Base-by-base conservation (phyloP, 2,113 vertebrate species). In the Nanorana parkeri region DNA sequence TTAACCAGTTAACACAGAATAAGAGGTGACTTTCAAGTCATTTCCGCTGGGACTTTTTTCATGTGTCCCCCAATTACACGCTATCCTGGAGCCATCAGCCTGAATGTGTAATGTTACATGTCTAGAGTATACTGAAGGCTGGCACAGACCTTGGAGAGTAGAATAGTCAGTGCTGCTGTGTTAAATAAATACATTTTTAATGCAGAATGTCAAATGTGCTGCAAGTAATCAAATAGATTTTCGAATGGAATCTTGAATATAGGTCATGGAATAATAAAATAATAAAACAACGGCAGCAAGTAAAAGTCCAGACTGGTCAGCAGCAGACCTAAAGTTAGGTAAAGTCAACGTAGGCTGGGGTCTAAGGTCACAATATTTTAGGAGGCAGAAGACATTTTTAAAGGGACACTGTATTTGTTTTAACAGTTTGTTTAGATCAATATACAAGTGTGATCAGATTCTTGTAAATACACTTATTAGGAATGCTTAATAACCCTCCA, bases 61-160 rank as follows among this genome's bases (percentile, higher is more conserved):
- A 20, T n/a, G 63, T 78, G 17, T 78, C 63, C 61, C 76, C 64
- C 75, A 66, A 77, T 77, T 52, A 77, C 75, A 63, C 36, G 52
- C 17, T 23, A 56, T 36, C 76, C 51, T 23, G 26, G 21, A 21
- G 76, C 24, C 64, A 78, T 68, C 51, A 36, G 67, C 67, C 63
- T 67, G 64, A 78, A 78, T 78, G 67, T 67, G 23, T 26, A 3
- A 66, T 16, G 19, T 17, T 23, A 16, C 13, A 41, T 77, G 74
- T 17, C 74, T 13, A n/a, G n/a, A n/a, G n/a, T n/a, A 17, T 55
- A 65, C 47, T 24, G 20, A 5, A 32, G 29, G 61, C 24, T 52
- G 41, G 41, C 10, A 19, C 36, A 4, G 51, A 21, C 36, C 15
- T 11, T 41, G 1, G 41, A 77, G 61, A 67, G 10, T 29, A 52